phyloP scores from a whole-genome alignment of 1,140 invertebrate genomes.

The Mycetomoellerius zeteki region DNA sequence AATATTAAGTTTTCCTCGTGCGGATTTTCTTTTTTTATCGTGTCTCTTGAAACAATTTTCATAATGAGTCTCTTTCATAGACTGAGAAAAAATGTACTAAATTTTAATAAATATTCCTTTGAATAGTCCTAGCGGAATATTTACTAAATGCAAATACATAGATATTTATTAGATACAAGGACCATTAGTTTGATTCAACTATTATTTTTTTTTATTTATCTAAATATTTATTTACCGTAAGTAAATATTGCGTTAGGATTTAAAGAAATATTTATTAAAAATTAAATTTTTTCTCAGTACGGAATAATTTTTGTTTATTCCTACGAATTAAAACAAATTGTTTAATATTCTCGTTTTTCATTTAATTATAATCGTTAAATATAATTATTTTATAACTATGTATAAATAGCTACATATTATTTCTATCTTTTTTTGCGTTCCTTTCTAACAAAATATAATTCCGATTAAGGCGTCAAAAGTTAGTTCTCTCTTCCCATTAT shows the following conservation, averaged over 20 bases:
- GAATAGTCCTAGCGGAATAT: no score
- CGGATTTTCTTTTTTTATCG: background rate
- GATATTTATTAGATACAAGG: no score
- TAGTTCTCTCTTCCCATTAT: background rate
- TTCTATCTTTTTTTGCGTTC: background rate
- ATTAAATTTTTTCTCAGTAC: no score
- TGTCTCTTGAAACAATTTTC: background rate
- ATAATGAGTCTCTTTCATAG: background rate
- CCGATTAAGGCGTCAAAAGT: background rate
- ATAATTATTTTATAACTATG: background rate
- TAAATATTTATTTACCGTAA: no score
- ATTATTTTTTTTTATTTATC: no score
- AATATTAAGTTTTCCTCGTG: background rate
- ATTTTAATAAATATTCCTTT: no score
- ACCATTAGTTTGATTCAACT: no score
- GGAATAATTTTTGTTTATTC: background rate
- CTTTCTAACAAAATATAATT: background rate
- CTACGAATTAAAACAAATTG: background rate
- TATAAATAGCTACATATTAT: constrained; percentile 5
- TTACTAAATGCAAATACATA: no score
- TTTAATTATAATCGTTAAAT: background rate
- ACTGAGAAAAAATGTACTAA: no score
- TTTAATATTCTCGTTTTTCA: background rate
- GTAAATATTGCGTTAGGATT: no score
- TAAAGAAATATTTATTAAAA: no score